Evolutionary conservation across 2,113 vertebrate genomes (phyloP).

Genomic region (Pteropus alecto): DNA sequence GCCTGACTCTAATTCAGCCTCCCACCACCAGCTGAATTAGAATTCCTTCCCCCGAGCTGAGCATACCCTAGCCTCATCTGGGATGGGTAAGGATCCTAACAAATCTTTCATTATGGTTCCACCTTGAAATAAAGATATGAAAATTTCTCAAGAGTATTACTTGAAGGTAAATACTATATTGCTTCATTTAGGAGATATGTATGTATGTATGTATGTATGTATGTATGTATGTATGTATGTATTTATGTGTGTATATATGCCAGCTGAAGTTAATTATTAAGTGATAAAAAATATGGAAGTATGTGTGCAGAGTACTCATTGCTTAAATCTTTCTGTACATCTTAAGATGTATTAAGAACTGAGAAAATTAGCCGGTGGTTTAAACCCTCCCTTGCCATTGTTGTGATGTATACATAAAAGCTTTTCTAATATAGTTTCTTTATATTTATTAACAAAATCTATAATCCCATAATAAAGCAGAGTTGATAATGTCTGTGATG

Average conservation of each 20-base stretch:
- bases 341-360: background rate
- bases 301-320: background rate
- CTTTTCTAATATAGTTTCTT: background rate
- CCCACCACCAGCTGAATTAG: background rate
- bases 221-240: too few relatives aligned
- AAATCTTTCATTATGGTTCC: background rate
- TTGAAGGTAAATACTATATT: background rate
- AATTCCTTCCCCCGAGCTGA: background rate
- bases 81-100: background rate
- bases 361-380: background rate
- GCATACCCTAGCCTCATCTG: background rate
- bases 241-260: too few relatives aligned
- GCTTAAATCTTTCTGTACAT: background rate
- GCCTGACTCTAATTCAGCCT: background rate
- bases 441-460: background rate
- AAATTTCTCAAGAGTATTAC: background rate
- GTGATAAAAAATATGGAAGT: too few relatives aligned
- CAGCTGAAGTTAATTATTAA: too few relatives aligned
- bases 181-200: background rate
- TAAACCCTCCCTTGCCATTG: background rate
- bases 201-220: background rate
- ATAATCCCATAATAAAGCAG: background rate
- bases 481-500: background rate
- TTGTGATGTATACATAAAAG: background rate
- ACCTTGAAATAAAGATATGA: constrained; percentile 1